Percentiles rank a stretch among this genome's conserved stretches.
Evolutionary conservation across 2,113 vertebrate genomes (phyloP).

Genomic region (Amphiprion percula): DNA sequence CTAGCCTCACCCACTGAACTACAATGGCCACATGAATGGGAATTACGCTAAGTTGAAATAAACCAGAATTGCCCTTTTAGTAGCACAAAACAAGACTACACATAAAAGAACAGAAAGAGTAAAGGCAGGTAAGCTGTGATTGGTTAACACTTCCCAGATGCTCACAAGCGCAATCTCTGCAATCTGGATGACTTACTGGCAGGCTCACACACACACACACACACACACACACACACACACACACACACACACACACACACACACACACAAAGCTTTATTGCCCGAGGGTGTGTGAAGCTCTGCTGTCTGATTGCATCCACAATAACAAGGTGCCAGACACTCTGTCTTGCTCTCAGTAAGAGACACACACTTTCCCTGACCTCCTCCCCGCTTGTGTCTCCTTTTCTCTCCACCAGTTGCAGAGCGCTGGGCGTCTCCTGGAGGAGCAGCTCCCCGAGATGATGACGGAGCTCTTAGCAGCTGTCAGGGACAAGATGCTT

Average conservation of each 20-base stretch:
- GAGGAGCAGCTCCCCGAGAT: constrained; percentile 98
- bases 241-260: too few species aligned
- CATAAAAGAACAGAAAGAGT: constrained; percentile 10
- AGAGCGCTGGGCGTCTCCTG: constrained; percentile 94
- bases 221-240: too few species aligned
- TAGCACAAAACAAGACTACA: constrained; percentile 1
- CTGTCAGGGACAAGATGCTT: constrained; percentile 97
- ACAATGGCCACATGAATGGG: too few species aligned
- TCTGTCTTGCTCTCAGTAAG: constrained; percentile 30
- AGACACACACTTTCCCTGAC: constrained; percentile 33
- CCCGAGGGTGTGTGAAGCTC: constrained; percentile 55
- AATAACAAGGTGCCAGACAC: constrained; percentile 66
- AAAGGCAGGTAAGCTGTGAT: constrained; percentile 25
- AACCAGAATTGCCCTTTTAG: background rate
- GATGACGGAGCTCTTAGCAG: constrained; percentile 95
- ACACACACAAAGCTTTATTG: constrained; percentile 15
- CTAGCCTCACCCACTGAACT: too few species aligned
- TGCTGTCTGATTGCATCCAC: constrained; percentile 51
- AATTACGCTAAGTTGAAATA: background rate
- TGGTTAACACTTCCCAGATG: constrained; percentile 38
- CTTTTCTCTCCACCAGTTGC: constrained; percentile 85
- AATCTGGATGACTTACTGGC: constrained; percentile 28
- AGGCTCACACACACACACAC: constrained; percentile 5
- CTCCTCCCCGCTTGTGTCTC: constrained; percentile 13
- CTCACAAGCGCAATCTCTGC: constrained; percentile 20